Evolutionary conservation across 2,888 invertebrate species (phyloP).

Genomic region (Cephus rjabovi): DNA sequence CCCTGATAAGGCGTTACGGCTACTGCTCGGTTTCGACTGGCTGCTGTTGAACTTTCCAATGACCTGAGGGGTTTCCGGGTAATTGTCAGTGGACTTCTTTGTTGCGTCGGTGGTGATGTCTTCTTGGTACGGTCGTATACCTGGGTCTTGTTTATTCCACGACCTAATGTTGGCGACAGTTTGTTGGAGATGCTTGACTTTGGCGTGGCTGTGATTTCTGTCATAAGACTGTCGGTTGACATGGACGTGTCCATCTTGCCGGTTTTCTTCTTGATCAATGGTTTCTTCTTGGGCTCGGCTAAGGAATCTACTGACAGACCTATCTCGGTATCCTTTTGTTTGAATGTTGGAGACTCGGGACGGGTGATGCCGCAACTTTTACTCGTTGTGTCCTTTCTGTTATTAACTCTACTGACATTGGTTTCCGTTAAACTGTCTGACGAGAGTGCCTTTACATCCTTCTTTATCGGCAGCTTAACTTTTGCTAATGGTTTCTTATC

Average conservation of each 20-base stretch:
- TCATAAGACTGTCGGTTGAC: conserved; percentile 65
- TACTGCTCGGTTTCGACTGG: conserved; percentile 59
- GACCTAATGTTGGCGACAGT: conserved; percentile 55
- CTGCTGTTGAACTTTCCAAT: conserved; percentile 60
- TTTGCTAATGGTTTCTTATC: conserved; percentile 55
- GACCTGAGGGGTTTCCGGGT: conserved; percentile 53
- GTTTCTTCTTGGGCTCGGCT: conserved; percentile 40
- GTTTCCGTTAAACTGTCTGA: conserved; percentile 69
- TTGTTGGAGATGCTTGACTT: conserved; percentile 54
- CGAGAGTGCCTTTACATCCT: conserved; percentile 65
- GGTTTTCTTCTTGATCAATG: conserved; percentile 34
- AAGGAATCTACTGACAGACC: conserved; percentile 61
- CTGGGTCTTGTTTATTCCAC: conserved; percentile 43
- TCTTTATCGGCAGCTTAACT: conserved; percentile 57
- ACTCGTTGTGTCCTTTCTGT: conserved; percentile 50
- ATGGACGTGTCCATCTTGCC: conserved; percentile 62
- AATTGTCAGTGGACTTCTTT: conserved; percentile 45
- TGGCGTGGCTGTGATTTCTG: conserved; percentile 50
- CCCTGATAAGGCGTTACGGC: conserved; percentile 58
- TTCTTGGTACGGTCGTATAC: conserved; percentile 52
- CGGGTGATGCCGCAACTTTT: conserved; percentile 63
- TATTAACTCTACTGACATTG: conserved; percentile 46
- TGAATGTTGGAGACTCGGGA: conserved; percentile 62
- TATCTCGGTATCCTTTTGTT: conserved; percentile 53
- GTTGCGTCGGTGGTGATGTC: conserved; percentile 54